Evolutionary conservation across 2,797 vertebrate species (phyloP).

Genomic region (Gymnothorax javanicus): DNA sequence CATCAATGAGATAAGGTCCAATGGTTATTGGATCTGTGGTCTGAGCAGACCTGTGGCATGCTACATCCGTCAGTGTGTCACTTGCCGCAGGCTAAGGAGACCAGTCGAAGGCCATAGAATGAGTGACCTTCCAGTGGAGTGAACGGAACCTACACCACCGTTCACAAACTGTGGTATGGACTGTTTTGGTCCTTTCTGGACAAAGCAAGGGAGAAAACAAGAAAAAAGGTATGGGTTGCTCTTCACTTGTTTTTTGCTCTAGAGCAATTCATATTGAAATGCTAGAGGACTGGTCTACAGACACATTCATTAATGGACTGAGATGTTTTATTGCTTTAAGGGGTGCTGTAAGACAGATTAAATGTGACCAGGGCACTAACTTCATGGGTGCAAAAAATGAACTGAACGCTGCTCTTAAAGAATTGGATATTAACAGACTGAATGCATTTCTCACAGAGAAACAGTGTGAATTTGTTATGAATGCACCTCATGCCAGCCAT

Average conservation of each 20-base stretch:
- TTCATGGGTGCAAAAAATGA: constrained; percentile 23
- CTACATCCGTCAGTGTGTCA: constrained; percentile 11
- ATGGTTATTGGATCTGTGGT: constrained; percentile 32
- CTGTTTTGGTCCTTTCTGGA: too few relatives aligned
- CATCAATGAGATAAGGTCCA: constrained; percentile 36
- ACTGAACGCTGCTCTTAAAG: not conserved
- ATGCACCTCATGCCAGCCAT: constrained; percentile 24
- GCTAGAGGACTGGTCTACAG: constrained; percentile 5
- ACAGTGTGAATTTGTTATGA: constrained; percentile 30
- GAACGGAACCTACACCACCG: constrained; percentile 9
- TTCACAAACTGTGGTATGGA: too few relatives aligned
- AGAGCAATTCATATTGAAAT: constrained; percentile 9
- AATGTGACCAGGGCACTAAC: constrained; percentile 15
- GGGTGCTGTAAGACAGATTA: constrained; percentile 26
- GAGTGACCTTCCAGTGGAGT: constrained; percentile 14
- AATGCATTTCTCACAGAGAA: constrained; percentile 6
- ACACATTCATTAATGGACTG: constrained; percentile 29
- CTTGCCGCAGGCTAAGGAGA: constrained; percentile 25
- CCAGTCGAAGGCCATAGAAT: constrained; percentile 31
- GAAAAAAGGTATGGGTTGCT: constrained; percentile 19
- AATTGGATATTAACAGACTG: not conserved
- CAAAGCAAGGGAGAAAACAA: constrained; percentile 4
- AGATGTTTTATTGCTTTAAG: constrained; percentile 19
- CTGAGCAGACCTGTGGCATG: not conserved
- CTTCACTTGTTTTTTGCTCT: constrained; percentile 30